Evolutionary conservation across 2,888 invertebrate genomes (phyloP), one percentile per base, ranked within the genome.

Genomic region (Anagyrus pseudococci): DNA sequence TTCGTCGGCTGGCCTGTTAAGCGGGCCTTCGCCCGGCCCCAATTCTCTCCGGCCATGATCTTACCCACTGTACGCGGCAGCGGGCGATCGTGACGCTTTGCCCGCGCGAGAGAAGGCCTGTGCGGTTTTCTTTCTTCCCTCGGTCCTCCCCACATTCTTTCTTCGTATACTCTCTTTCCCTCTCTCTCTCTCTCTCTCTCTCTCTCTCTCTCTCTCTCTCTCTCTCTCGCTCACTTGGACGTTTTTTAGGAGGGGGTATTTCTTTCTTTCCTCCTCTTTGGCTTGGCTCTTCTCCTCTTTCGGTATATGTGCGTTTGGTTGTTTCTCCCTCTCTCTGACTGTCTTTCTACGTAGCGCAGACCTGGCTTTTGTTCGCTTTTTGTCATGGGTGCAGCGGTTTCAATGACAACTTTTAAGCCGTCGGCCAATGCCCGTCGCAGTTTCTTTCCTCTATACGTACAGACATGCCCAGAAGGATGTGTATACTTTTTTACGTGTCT

Each of bases 41-140:
- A 44, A 60, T 61, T 61, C 50, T 20, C 25, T 17, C n/a, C 25
- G 25, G 20, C 48, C 53, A 52, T 62, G 53, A 58, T 62, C 52
- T 56, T 62, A 46, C 56, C 23, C 61, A 57, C 46, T 52, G n/a
- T 37, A 37, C 22, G 2, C 40, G 4, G 4, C 8, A 13, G 33
- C 33, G 10, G n/a, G n/a, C n/a, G n/a, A n/a, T n/a, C n/a, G n/a
- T n/a, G n/a, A n/a, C 33, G 8, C 8, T 2, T 37, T 8, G 15
- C 33, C 4, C 33, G 8, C 8, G 4, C 33, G 15, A 29, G 29
- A 29, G 29, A 29, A 46, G 47, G 59, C 59, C 40, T 53, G 26
- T 47, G 53, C 53, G 59, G 47, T 49, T 33, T 22, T 47, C 43
- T 40, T n/a, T 57, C 46, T 8, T 40, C n/a, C 29, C 22, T 15